phyloP scores from a whole-genome alignment of 2,113 vertebrate genomes.

The Falco punctatus region DNA sequence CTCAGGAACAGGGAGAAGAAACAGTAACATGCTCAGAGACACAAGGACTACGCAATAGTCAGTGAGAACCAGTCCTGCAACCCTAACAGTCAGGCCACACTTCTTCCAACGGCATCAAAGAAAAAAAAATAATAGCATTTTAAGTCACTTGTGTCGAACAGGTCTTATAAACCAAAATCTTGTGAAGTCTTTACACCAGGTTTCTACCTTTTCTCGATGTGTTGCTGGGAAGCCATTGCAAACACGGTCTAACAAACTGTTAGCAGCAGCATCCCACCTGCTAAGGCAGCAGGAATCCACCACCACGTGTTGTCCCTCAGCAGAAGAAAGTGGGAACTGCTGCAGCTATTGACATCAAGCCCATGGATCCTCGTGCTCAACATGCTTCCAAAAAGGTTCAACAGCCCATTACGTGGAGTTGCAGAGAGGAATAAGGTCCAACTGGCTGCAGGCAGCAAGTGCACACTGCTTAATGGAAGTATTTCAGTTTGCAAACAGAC shows the following conservation, averaged over 20 bases:
- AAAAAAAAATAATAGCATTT: neutral
- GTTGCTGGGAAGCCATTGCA: neutral
- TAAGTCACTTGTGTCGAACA: neutral
- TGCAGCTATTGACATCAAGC: accelerated
- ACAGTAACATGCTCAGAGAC: accelerated
- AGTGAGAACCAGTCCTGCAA: accelerated
- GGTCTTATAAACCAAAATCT: neutral
- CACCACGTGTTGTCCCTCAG: accelerated
- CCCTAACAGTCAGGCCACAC: no score
- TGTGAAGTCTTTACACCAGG: neutral
- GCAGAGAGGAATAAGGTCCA: neutral
- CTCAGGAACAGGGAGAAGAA: neutral
- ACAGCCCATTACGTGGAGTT: accelerated
- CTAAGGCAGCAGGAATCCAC: neutral
- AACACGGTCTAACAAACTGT: accelerated
- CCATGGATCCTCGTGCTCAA: neutral
- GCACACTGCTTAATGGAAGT: neutral
- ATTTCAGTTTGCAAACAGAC: neutral
- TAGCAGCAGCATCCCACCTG: accelerated
- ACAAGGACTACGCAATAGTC: neutral
- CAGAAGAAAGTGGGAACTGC: neutral
- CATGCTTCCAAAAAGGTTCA: neutral
- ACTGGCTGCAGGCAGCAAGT: neutral
- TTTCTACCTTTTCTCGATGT: neutral
- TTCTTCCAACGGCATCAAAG: neutral